phyloP scores from a whole-genome alignment of 2,888 invertebrate species.

The Drosophila meridiana region DNA sequence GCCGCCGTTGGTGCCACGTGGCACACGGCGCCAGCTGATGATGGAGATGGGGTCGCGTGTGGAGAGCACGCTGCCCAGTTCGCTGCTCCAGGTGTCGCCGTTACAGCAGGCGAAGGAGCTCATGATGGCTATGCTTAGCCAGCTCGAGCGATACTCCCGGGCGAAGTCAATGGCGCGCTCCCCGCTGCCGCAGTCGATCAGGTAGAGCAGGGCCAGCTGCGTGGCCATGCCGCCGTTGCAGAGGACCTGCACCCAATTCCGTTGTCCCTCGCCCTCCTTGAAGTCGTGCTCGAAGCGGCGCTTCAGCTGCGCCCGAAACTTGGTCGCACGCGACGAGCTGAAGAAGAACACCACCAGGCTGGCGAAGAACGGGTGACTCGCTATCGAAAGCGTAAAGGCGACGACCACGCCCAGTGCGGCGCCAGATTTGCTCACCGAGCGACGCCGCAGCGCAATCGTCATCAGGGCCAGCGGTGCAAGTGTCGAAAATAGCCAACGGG shows the following conservation, averaged over 20 bases:
- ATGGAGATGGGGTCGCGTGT: constrained; percentile 90
- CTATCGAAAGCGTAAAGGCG: constrained; percentile 91
- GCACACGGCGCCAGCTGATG: constrained; percentile 90
- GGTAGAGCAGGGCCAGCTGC: constrained; percentile 90
- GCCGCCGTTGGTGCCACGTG: constrained; percentile 95
- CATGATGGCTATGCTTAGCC: constrained; percentile 92
- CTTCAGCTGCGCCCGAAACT: constrained; percentile 89
- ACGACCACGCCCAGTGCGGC: constrained; percentile 90
- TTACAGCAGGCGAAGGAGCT: constrained; percentile 92
- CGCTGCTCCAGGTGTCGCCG: constrained; percentile 97
- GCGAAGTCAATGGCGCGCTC: constrained; percentile 92
- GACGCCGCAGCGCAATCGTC: constrained; percentile 89
- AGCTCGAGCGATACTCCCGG: constrained; percentile 91
- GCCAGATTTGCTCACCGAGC: constrained; percentile 90
- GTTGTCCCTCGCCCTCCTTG: constrained; percentile 92
- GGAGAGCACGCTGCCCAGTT: constrained; percentile 92
- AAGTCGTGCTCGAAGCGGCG: constrained; percentile 90
- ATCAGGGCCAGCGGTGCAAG: constrained; percentile 88
- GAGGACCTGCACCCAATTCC: constrained; percentile 95
- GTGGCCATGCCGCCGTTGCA: constrained; percentile 95
- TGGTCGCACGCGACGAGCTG: constrained; percentile 92
- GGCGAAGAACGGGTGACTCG: constrained; percentile 91
- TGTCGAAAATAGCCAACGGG: constrained; percentile 84
- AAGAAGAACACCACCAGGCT: constrained; percentile 92
- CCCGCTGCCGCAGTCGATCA: constrained; percentile 91